Evolutionary conservation across 2,797 vertebrate species (phyloP).

Genomic region (Myoxocephalus aenaeus): DNA sequence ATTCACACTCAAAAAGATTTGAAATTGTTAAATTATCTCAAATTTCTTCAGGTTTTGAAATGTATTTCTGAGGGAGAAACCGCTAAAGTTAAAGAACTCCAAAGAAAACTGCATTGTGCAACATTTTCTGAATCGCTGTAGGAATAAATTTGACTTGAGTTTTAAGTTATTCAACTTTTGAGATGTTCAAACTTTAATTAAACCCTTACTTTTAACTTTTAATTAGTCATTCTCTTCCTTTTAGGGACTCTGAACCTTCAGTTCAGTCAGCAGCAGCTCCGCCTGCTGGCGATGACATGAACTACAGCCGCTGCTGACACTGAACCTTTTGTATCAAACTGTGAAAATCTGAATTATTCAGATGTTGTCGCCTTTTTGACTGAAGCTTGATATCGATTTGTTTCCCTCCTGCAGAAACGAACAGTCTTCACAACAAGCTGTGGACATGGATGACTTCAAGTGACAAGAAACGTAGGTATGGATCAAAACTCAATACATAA

Average conservation of each 20-base stretch:
- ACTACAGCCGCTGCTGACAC: background rate
- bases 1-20: background rate
- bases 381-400: background rate
- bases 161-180: background rate
- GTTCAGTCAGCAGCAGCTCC: background rate
- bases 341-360: background rate
- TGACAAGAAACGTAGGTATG: background rate
- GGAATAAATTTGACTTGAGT: background rate
- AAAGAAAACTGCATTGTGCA: background rate
- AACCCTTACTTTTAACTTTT: background rate
- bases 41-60: background rate
- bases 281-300: background rate
- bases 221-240: background rate
- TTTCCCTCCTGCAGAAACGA: slow-evolving; percentile 16
- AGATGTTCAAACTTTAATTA: background rate
- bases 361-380: background rate
- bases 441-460: slow-evolving; percentile 5
- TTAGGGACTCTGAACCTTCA: background rate
- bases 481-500: background rate
- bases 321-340: background rate
- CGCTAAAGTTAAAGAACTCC: background rate
- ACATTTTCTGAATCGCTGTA: background rate
- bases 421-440: background rate
- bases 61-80: background rate
- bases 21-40: background rate